A percentile compares a stretch with the other conserved stretches of the same genome.
Evolutionary conservation across 2,797 vertebrate genomes (phyloP).

Genomic region (Pangasius sanitwongsei): DNA sequence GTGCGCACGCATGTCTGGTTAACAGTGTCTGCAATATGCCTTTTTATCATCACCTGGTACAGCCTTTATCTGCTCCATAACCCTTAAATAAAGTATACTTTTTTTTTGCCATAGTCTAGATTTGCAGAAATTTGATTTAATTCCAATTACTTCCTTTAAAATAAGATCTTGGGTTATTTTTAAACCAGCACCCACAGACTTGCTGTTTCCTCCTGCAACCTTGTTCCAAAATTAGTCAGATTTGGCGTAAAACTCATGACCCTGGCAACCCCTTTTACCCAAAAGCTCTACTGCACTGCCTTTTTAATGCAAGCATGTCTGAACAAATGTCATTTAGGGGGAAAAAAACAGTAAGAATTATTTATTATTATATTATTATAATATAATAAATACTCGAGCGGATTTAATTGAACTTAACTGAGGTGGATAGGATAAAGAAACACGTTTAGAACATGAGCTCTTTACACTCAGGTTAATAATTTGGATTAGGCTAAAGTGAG

Average conservation of each 20-base stretch:
- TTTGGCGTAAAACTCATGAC: neutral
- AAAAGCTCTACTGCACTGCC: neutral
- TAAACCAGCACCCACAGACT: neutral
- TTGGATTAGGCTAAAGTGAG: slow-evolving; percentile 12
- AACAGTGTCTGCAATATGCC: neutral
- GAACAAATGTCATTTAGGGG: neutral
- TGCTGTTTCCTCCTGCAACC: too few species aligned
- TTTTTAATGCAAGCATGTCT: neutral
- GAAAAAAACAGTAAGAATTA: neutral
- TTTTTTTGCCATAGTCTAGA: neutral
- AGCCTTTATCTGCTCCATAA: neutral
- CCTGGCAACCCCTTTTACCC: neutral
- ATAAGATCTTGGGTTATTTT: neutral
- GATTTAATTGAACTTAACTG: neutral
- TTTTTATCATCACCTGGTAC: neutral
- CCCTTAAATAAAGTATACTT: neutral
- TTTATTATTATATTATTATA: neutral
- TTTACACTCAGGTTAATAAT: slow-evolving; percentile 9
- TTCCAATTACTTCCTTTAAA: neutral
- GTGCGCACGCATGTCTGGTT: neutral
- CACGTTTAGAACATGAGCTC: neutral
- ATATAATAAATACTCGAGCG: neutral
- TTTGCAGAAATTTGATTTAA: neutral
- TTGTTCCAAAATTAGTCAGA: neutral
- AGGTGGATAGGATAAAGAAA: slow-evolving; percentile 1